A percentile compares a stretch with the other conserved stretches of the same genome.
phyloP scores from a whole-genome alignment of 2,797 vertebrate species.

The Hozukius guyotensis region DNA sequence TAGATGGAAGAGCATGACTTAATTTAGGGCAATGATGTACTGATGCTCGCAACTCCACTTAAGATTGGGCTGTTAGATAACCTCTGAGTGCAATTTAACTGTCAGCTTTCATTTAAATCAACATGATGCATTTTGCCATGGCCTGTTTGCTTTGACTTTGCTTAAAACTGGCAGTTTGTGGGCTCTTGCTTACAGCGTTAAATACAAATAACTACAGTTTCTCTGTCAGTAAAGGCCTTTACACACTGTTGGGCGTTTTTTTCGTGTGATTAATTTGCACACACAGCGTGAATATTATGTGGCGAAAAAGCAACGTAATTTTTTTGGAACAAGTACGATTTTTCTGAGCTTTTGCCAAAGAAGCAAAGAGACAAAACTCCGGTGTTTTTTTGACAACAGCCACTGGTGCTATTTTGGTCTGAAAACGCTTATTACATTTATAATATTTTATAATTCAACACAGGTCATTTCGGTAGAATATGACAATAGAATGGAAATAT shows the following conservation, averaged over 20 bases:
- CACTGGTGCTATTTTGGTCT: too few species aligned
- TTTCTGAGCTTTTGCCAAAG: too few species aligned
- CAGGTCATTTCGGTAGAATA: too few species aligned
- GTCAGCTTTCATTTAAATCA: slow-evolving; percentile 74
- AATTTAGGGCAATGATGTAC: slow-evolving; percentile 73
- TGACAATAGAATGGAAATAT: too few species aligned
- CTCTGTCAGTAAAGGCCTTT: neutral
- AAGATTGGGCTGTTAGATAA: slow-evolving; percentile 72
- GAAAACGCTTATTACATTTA: too few species aligned
- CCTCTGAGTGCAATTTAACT: slow-evolving; percentile 69
- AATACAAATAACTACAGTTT: slow-evolving; percentile 10
- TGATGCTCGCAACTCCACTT: slow-evolving; percentile 64
- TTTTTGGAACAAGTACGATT: too few species aligned
- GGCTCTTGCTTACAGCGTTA: slow-evolving; percentile 33
- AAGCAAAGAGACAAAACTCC: too few species aligned
- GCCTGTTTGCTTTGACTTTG: slow-evolving; percentile 57
- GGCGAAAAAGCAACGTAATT: too few species aligned
- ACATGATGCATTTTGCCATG: slow-evolving; percentile 60
- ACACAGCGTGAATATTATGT: neutral
- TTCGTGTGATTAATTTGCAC: neutral
- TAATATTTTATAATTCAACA: too few species aligned
- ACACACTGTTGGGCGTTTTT: neutral
- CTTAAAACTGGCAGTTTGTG: slow-evolving; percentile 53
- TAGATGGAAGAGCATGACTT: slow-evolving; percentile 59
- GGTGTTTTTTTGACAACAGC: too few species aligned